Evolutionary conservation across 2,113 vertebrate genomes (phyloP), one percentile per base, ranked within the genome.

Genomic region (Chaetodon trifascialis): DNA sequence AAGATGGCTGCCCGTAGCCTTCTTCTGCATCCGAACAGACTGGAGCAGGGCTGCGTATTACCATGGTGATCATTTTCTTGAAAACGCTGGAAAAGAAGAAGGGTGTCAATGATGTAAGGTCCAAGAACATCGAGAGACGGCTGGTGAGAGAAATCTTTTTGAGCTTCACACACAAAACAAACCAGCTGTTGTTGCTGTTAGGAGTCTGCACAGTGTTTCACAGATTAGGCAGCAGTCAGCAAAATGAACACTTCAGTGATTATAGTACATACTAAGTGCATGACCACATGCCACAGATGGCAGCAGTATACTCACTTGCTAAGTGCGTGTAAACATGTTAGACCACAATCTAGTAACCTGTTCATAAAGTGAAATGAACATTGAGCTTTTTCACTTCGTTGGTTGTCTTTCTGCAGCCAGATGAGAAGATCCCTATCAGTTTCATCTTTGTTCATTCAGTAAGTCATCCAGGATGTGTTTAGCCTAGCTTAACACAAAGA

Each of bases 1-100:
- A 90, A 93, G 51, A 94, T 94, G 92, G 90, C 93, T 84, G 84
- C 84, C 56, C 3, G 38, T 72, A 46, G 84, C 83, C 90, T 88
- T 88, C 69, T 89, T 64, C 86, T 88, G 79, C 79, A 88, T 77
- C 80, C 70, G 16, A 82, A 84, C 63, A 68, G 73, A 86, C 64
- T 71, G 76, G 93, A 92, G 84, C 88, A 74, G 83, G 90, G 86
- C 90, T 71, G 72, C 56, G 52, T 69, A 79, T 82, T 94, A 96
- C 95, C 94, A 97, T 97, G 96, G 96, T 97, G 96, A 97, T 96
- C 92, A 95, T 96, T 93, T 95, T 95, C 92, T 95, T 96, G 86
- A 96, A 96, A 96, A 95, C 94, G 94, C 93, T 95, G 94, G 94
- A 95, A 92, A 95, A 95, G 94, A 96, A 94, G 93, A 95, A 96